Conservation (phyloP, 2,797 vertebrate species). For the Scyliorhinus canicula region DNA sequence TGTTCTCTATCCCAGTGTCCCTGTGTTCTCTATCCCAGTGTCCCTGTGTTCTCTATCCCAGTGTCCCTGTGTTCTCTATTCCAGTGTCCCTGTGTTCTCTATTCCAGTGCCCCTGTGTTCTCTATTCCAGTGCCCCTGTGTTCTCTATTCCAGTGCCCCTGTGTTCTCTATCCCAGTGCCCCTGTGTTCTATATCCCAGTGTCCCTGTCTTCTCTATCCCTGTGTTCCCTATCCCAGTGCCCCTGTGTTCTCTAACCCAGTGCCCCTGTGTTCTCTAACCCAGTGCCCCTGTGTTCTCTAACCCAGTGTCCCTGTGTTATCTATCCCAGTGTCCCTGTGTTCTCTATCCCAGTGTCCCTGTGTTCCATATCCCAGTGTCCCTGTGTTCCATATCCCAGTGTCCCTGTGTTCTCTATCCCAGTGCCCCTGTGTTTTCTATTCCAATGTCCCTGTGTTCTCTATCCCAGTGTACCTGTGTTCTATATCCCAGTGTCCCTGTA, state of each 20-base stretch:
- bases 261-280: too few species aligned
- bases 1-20: not conserved
- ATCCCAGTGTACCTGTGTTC: not conserved
- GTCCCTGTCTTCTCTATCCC: not conserved
- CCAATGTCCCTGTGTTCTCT: not conserved
- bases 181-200: not conserved
- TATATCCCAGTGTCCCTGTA: not conserved
- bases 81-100: not conserved
- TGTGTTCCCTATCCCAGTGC: not conserved
- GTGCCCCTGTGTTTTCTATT: not conserved
- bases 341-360: not conserved
- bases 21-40: not conserved
- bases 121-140: not conserved
- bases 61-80: too few species aligned
- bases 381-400: not conserved
- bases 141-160: too few species aligned
- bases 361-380: not conserved
- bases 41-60: not conserved
- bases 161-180: not conserved
- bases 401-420: not conserved
- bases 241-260: not conserved
- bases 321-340: not conserved
- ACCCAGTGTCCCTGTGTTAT: too few species aligned
- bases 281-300: too few species aligned
- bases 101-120: not conserved